Conservation (phyloP, 2,888 invertebrate genomes). For the Cataglyphis albicans region DNA sequence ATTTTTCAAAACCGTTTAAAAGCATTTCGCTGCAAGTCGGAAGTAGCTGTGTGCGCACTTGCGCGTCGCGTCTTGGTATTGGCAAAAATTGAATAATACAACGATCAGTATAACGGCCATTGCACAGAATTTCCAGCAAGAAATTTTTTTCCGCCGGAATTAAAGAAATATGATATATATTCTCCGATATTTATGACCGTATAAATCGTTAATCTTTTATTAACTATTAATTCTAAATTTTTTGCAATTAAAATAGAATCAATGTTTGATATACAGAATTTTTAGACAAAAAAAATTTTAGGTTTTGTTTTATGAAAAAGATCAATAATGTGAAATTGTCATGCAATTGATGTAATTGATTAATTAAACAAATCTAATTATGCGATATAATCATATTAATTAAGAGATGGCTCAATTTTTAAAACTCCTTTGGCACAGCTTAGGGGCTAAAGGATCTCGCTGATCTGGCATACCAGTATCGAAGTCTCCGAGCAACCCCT, state of each 20-base stretch:
- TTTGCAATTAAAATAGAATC: background rate
- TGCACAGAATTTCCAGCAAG: slow-evolving; percentile 9
- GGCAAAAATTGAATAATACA: slow-evolving; percentile 50
- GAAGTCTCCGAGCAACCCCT: slow-evolving; percentile 67
- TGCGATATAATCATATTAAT: background rate
- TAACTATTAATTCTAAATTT: background rate
- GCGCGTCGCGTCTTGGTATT: slow-evolving; percentile 44
- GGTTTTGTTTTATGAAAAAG: background rate
- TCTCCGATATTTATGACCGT: background rate
- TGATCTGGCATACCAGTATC: slow-evolving; percentile 57
- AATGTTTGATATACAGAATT: background rate
- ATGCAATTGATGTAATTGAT: background rate
- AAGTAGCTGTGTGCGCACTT: slow-evolving; percentile 49
- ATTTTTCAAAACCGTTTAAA: slow-evolving; percentile 69
- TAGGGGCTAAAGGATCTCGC: slow-evolving; percentile 26
- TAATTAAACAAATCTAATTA: slow-evolving; percentile 1
- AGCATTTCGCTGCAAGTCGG: slow-evolving; percentile 68
- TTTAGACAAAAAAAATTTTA: background rate
- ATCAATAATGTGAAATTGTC: background rate
- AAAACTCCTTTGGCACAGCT: background rate
- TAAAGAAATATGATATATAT: slow-evolving; percentile 24
- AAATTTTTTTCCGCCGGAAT: slow-evolving; percentile 12
- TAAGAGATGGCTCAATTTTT: background rate
- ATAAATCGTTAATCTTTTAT: background rate
- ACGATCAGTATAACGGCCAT: background rate